Percentiles rank a stretch among this genome's conserved stretches.
Conservation (phyloP, 2,113 vertebrate genomes). For the Strix aluco region DNA sequence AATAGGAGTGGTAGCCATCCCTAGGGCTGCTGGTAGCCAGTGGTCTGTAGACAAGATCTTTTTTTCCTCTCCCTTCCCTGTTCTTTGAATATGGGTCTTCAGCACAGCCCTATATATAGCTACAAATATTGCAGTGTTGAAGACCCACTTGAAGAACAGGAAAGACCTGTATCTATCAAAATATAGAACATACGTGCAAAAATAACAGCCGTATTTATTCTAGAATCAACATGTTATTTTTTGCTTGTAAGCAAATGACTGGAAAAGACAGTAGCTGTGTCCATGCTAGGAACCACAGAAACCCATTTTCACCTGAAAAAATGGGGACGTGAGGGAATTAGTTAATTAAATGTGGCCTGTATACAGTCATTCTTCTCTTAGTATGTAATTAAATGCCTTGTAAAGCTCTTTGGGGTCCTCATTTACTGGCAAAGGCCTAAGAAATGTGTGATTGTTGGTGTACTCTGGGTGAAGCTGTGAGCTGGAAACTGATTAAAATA, state of each 20-base stretch:
- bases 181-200: background rate
- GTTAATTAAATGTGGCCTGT: slow-evolving; percentile 46
- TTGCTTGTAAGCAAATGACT: background rate
- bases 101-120: accelerated
- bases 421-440: background rate
- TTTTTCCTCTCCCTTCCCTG: background rate
- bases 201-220: slow-evolving; percentile 1
- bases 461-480: background rate
- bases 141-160: background rate
- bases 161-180: background rate
- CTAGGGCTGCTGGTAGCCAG: background rate
- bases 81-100: background rate
- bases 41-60: background rate
- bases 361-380: background rate
- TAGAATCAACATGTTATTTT: background rate
- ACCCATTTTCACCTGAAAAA: slow-evolving; percentile 52
- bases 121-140: background rate
- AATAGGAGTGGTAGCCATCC: accelerated
- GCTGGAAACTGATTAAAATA: slow-evolving; percentile 25
- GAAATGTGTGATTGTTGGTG: background rate
- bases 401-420: slow-evolving; percentile 12
- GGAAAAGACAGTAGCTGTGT: background rate
- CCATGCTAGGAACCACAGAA: background rate
- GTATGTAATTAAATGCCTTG: slow-evolving; percentile 56
- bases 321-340: slow-evolving; percentile 35